Evolutionary conservation across 2,113 vertebrate genomes (phyloP).

Genomic region (Romanogobio albipinnatus): DNA sequence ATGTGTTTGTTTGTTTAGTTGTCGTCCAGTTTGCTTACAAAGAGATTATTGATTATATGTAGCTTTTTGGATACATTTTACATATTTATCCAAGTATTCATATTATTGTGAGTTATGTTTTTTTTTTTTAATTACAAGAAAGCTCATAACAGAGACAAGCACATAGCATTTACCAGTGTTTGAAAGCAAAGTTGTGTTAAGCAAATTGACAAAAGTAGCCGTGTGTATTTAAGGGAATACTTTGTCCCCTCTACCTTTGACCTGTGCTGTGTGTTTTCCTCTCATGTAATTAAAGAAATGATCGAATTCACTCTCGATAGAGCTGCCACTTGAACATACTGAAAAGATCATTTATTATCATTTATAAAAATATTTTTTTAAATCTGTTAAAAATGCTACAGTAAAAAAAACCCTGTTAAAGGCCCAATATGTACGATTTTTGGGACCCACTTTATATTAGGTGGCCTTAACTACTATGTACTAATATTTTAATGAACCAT

Average conservation of each 20-base stretch:
- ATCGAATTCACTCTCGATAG: background rate
- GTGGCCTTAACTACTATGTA: no score
- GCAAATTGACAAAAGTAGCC: conserved; percentile 49
- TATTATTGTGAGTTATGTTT: background rate
- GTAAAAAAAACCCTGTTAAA: no score
- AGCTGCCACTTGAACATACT: background rate
- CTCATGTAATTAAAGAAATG: background rate
- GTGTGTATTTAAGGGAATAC: conserved; percentile 61
- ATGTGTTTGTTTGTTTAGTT: background rate
- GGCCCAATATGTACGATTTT: no score
- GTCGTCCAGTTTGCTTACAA: background rate
- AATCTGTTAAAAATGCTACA: background rate
- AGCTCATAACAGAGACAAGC: conserved; percentile 17
- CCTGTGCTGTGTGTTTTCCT: conserved; percentile 35
- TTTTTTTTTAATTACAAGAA: no score
- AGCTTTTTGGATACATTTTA: background rate
- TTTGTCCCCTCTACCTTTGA: conserved; percentile 64
- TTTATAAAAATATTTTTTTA: background rate
- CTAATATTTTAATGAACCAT: no score
- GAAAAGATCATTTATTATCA: background rate
- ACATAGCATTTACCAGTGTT: conserved; percentile 29
- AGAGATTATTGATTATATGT: background rate
- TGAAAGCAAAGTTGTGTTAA: conserved; percentile 19
- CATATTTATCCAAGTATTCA: background rate
- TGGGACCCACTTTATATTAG: no score